Percentiles rank a stretch among this genome's conserved stretches.
phyloP scores from a whole-genome alignment of 1,140 invertebrate genomes.

The Drosophila fuyamai region DNA sequence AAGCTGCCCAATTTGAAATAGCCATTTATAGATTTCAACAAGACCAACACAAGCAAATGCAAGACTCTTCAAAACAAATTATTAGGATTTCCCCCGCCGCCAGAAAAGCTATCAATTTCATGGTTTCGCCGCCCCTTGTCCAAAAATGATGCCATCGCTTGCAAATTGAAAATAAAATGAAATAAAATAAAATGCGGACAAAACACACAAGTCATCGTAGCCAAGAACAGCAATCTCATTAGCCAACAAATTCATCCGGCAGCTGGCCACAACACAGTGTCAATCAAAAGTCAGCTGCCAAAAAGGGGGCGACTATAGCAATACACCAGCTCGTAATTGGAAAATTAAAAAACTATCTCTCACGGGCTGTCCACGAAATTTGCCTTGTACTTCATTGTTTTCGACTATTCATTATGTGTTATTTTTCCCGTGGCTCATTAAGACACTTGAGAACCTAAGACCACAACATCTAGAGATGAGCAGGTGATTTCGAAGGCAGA shows the following conservation, averaged over 20 bases:
- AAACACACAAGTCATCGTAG: constrained; percentile 31
- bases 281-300: constrained; percentile 65
- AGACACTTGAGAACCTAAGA: constrained; percentile 24
- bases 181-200: constrained; percentile 5
- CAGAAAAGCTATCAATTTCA: constrained; percentile 30
- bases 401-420: constrained; percentile 6
- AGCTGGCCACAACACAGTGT: constrained; percentile 69
- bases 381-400: constrained; percentile 12
- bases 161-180: constrained; percentile 31
- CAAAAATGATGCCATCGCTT: constrained; percentile 39
- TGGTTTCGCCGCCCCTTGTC: constrained; percentile 23
- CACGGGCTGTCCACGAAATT: constrained; percentile 16
- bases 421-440: constrained; percentile 15
- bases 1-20: neutral
- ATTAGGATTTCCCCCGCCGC: neutral
- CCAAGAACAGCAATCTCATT: constrained; percentile 39
- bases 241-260: constrained; percentile 56
- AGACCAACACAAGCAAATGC: neutral
- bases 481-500: neutral
- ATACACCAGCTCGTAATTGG: constrained; percentile 47
- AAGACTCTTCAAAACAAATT: neutral
- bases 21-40: constrained; percentile 3
- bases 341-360: constrained; percentile 32
- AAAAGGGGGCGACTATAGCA: neutral
- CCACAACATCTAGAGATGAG: constrained; percentile 2